Evolutionary conservation across 2,113 vertebrate genomes (phyloP), one percentile per base, ranked within the genome.

Genomic region (Uropsilus gracilis): DNA sequence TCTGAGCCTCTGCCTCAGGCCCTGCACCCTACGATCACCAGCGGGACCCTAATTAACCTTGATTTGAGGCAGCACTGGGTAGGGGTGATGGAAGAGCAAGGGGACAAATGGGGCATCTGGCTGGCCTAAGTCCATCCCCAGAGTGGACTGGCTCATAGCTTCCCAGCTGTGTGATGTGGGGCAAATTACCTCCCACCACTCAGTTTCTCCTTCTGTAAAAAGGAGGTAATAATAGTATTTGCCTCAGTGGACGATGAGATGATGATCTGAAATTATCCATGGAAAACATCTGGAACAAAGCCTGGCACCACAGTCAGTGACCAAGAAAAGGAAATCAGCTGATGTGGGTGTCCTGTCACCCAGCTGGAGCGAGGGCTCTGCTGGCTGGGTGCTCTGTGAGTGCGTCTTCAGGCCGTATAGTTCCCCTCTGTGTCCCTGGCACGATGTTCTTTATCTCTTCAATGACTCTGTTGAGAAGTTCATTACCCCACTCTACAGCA

Each of bases 11-110:
- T 61, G 86, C 34, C 46, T 4, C 0, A 34, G 55, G 28, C 76
- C 63, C 55, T 44, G 39, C 5, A 34, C 13, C 50, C 46, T n/a
- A 26, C 17, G 68, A 71, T 81, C 90, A 92, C 72, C 32, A 24
- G 72, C 68, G 28, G n/a, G 13, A 46, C 64, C 44, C 85, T 34
- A 85, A 94, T 96, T 90, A 90, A 95, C 64, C 85, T 32, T 42
- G n/a, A 24, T 95, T 86, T 89, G 90, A 44, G 20, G 20, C 10
- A 64, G 81, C 50, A 7, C 28, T 16, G 30, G 24, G n/a, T 39
- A 34, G 44, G 20, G 44, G 63, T 28, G 68, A 69, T 3, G 3
- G 32, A 24, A 76, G 4, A 16, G n/a, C 22, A 8, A 24, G 14
- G 26, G 14, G 26, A 11, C 14, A 4, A 1, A 34, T 34, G 32